Conservation (phyloP, 2,888 invertebrate genomes). For the Rotaria sp. region DNA sequence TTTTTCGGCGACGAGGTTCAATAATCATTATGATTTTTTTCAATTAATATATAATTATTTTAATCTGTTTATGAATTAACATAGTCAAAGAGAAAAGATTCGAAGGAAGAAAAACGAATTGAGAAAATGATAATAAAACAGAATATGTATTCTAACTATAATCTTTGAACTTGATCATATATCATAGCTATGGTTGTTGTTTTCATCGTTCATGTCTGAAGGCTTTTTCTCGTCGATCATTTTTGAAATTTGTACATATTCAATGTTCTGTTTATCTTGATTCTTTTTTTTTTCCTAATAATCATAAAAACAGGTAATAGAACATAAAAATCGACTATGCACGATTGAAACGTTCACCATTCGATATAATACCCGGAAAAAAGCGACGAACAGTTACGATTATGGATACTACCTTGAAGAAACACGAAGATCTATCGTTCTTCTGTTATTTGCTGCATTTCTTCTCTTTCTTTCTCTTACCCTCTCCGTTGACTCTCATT, state of each 20-base stretch:
- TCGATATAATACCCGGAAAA: background rate
- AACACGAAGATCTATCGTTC: slow-evolving; percentile 8
- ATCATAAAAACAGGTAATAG: no score
- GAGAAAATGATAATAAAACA: background rate
- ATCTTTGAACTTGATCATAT: background rate
- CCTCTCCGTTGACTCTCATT: background rate
- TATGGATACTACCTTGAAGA: background rate
- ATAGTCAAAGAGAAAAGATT: background rate
- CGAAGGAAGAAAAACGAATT: background rate
- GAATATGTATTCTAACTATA: background rate
- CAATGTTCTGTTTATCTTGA: no score
- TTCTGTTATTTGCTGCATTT: background rate
- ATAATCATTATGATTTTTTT: background rate
- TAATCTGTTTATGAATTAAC: background rate
- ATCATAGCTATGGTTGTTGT: background rate
- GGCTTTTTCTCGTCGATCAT: background rate
- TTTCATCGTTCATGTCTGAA: background rate
- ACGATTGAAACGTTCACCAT: background rate
- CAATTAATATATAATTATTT: background rate
- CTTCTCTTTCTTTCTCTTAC: background rate
- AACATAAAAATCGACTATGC: no score
- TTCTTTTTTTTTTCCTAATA: no score
- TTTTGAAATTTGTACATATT: no score
- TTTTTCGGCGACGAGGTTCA: background rate
- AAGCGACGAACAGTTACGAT: background rate